Percentiles rank a stretch among this genome's conserved stretches.
Conservation (phyloP, 1,140 invertebrate genomes). For the Colletes gigas region DNA sequence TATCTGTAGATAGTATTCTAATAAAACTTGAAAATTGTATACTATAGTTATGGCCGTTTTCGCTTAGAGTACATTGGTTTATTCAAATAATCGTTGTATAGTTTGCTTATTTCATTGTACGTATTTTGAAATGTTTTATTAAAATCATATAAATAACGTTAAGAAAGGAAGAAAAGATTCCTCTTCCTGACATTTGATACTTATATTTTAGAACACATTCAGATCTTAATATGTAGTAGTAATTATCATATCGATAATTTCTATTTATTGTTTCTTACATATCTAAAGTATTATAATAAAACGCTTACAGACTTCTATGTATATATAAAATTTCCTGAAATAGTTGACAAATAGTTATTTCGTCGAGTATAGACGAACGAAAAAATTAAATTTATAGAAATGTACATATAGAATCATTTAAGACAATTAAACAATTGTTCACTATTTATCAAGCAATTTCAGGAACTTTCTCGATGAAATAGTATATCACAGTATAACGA, state of each 20-base stretch:
- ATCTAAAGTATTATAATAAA: slow-evolving; percentile 59
- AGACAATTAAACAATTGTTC: slow-evolving; percentile 13
- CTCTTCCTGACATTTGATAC: slow-evolving; percentile 2
- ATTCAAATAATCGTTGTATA: slow-evolving; percentile 32
- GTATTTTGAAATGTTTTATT: slow-evolving; percentile 18
- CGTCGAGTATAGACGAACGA: slow-evolving; percentile 5
- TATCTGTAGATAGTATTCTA: not conserved
- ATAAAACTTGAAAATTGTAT: slow-evolving; percentile 9
- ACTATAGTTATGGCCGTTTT: slow-evolving; percentile 15
- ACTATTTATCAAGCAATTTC: slow-evolving; percentile 62
- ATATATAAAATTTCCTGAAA: slow-evolving; percentile 62
- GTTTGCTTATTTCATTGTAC: slow-evolving; percentile 17
- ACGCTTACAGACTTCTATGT: slow-evolving; percentile 57
- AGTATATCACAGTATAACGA: slow-evolving; percentile 66
- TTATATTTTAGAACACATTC: slow-evolving; percentile 38
- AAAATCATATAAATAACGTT: slow-evolving; percentile 39
- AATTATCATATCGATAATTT: slow-evolving; percentile 40
- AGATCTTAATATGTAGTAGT: slow-evolving; percentile 34
- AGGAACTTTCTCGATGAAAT: slow-evolving; percentile 59
- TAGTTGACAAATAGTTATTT: slow-evolving; percentile 51
- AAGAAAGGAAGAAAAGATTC: slow-evolving; percentile 4
- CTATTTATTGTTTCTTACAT: slow-evolving; percentile 37
- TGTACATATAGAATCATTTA: slow-evolving; percentile 37
- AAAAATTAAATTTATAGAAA: slow-evolving; percentile 35
- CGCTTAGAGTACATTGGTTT: slow-evolving; percentile 8